These are phyloP conservation scores for Bombus waltoni DNA, from an alignment of 1,140 invertebrate genomes.

Conservation along the genomic window DNA sequence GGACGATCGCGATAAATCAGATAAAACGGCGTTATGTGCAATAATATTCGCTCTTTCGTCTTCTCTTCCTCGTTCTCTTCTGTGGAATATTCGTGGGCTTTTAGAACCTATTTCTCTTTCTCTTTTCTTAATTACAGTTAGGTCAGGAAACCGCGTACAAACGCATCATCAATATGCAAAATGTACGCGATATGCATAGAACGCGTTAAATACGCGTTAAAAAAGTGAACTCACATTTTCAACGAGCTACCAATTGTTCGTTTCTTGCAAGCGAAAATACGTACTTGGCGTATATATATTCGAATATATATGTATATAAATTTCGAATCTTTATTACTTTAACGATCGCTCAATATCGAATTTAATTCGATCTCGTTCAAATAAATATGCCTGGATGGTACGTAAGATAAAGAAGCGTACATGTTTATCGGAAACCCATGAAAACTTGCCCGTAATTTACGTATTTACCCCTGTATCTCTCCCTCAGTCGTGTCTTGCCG, in stretches of 20 bases:
- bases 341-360: neutral
- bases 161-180: neutral
- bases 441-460: neutral
- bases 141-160: too few species aligned
- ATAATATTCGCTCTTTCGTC: conserved; percentile 32
- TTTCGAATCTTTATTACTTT: neutral
- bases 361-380: neutral
- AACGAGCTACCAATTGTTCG: neutral
- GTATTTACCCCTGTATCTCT: neutral
- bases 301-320: too few species aligned
- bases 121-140: neutral
- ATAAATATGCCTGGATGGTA: neutral
- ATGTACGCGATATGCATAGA: neutral
- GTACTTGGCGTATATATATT: too few species aligned
- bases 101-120: neutral
- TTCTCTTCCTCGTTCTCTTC: neutral
- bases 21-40: conserved; percentile 16
- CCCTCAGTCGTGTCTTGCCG: conserved; percentile 27
- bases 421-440: conserved; percentile 14
- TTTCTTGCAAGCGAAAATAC: neutral
- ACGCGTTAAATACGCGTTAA: too few species aligned
- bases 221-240: neutral
- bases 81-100: neutral
- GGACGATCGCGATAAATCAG: conserved; percentile 33
- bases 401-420: neutral